Evolutionary conservation across 92 coral and sea anemone species (phyloP).

Genomic region (Paragorgia papillata): DNA sequence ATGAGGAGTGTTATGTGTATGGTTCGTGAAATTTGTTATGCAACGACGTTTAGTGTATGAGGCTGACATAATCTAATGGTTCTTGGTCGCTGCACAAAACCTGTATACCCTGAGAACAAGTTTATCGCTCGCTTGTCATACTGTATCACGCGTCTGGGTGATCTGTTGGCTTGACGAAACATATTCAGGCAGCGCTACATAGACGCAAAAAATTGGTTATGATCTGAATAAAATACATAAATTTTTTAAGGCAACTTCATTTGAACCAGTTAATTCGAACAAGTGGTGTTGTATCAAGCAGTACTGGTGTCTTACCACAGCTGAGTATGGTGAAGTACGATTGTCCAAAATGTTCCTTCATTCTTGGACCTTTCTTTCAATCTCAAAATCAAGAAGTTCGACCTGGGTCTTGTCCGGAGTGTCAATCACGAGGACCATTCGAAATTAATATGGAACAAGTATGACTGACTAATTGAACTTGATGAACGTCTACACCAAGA

Average conservation of each 20-base stretch:
- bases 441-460: conserved; percentile 98
- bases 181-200: too few species aligned
- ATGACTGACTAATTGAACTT: neutral
- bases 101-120: too few species aligned
- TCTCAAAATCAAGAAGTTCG: conserved; percentile 88
- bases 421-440: conserved; percentile 99
- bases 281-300: conserved; percentile 95
- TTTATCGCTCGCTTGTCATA: too few species aligned
- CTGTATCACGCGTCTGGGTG: too few species aligned
- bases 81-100: too few species aligned
- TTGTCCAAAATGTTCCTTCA: conserved; percentile 91
- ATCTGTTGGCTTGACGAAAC: too few species aligned
- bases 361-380: conserved; percentile 94
- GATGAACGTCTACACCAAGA: too few species aligned
- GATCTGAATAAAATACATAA: neutral
- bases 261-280: conserved; percentile 95
- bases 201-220: too few species aligned
- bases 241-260: conserved; percentile 83
- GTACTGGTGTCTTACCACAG: conserved; percentile 96
- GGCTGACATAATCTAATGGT: too few species aligned
- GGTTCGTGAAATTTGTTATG: too few species aligned
- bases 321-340: conserved; percentile 96
- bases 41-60: too few species aligned
- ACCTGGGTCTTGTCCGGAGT: conserved; percentile 97
- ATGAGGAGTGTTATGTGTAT: too few species aligned